Evolutionary conservation across 2,888 invertebrate species (phyloP).

Genomic region (Griposia aprilina): DNA sequence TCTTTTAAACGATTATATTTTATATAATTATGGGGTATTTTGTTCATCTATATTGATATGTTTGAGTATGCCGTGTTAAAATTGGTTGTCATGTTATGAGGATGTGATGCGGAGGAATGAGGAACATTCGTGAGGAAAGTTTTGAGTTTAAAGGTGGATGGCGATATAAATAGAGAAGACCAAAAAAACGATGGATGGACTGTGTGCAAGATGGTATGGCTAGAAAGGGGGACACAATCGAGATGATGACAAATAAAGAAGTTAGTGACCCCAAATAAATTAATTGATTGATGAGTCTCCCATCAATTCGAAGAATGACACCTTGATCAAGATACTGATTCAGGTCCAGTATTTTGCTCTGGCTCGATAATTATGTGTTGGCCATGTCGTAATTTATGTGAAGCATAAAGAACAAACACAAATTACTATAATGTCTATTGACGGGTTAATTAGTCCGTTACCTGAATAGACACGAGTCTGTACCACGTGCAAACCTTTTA

Average conservation of each 20-base stretch:
- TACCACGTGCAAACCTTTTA: conserved; percentile 5
- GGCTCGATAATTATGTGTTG: background rate
- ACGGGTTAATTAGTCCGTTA: conserved; percentile 21
- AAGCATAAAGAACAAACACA: background rate
- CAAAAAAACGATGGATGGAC: too few relatives aligned
- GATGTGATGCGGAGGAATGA: too few relatives aligned
- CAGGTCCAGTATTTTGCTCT: background rate
- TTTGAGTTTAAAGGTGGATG: too few relatives aligned
- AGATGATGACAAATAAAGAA: background rate
- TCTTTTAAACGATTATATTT: too few relatives aligned
- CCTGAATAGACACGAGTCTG: conserved; percentile 4
- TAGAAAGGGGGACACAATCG: background rate
- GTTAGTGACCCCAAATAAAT: background rate
- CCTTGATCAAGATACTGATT: background rate
- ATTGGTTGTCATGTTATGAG: too few relatives aligned
- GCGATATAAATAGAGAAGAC: too few relatives aligned
- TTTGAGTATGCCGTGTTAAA: too few relatives aligned
- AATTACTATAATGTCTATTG: background rate
- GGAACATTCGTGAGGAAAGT: too few relatives aligned
- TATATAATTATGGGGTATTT: too few relatives aligned
- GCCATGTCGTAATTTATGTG: background rate
- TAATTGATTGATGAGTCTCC: background rate
- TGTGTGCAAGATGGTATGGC: too few relatives aligned
- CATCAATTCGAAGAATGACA: background rate
- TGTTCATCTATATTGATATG: too few relatives aligned